These are phyloP conservation scores for Calycopis cecrops DNA, from an alignment of 1,140 invertebrate species.

Conservation along the genomic window DNA sequence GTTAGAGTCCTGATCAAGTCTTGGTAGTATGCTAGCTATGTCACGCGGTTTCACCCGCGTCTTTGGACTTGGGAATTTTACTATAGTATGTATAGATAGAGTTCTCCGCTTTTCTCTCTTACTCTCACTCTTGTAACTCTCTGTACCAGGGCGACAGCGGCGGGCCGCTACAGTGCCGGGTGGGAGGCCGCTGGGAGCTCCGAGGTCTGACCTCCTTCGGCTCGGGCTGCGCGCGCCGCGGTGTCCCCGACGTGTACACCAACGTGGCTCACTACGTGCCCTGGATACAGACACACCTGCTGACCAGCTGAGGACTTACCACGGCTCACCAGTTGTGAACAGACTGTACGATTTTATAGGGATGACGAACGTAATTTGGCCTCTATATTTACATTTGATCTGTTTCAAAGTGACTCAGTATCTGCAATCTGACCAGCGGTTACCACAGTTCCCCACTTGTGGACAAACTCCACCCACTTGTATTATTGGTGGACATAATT, in stretches of 20 bases:
- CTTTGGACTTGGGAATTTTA: too few relatives aligned
- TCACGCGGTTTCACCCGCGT: too few relatives aligned
- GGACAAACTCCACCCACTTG: too few relatives aligned
- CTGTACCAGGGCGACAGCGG: constrained; percentile 87
- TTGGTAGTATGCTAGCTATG: too few relatives aligned
- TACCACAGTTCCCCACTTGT: too few relatives aligned
- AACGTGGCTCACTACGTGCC: constrained; percentile 88
- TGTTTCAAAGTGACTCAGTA: too few relatives aligned
- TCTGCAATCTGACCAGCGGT: too few relatives aligned
- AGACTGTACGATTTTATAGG: too few relatives aligned
- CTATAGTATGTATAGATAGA: too few relatives aligned
- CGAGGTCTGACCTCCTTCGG: constrained; percentile 93
- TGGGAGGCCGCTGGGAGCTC: constrained; percentile 89
- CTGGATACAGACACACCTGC: constrained; percentile 83
- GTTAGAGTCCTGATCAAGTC: too few relatives aligned
- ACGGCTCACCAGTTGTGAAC: too few relatives aligned
- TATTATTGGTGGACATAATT: too few relatives aligned
- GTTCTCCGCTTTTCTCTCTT: neutral
- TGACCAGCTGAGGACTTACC: constrained; percentile 42
- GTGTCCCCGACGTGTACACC: constrained; percentile 91
- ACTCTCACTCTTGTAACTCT: neutral
- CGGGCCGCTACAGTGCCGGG: constrained; percentile 86
- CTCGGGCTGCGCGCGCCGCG: constrained; percentile 89
- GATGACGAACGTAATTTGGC: neutral
- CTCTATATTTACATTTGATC: neutral